Evolutionary conservation across 2,113 vertebrate species (phyloP).

Genomic region (Taxidea taxus): DNA sequence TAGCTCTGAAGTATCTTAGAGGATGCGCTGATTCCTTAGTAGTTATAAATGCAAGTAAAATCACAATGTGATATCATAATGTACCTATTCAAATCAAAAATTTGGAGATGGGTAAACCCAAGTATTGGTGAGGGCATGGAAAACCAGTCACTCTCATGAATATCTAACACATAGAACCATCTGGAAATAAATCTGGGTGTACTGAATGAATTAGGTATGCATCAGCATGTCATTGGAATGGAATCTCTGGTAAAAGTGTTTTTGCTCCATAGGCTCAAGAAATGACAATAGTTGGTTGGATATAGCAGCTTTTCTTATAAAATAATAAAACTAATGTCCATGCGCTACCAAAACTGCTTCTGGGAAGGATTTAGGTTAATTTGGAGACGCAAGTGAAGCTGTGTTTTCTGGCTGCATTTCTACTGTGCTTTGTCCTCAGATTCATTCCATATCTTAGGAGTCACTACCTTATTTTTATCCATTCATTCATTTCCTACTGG

Average conservation of each 20-base stretch:
- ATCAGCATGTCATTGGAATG: not conserved
- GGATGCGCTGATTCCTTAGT: not conserved
- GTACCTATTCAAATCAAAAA: not conserved
- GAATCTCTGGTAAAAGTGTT: not conserved
- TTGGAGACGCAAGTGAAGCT: not conserved
- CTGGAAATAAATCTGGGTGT: not conserved
- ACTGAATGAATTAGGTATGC: not conserved
- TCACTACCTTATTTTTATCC: not conserved
- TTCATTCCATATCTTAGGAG: not conserved
- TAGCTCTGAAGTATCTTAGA: not conserved
- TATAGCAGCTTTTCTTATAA: not conserved
- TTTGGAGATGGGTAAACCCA: not conserved
- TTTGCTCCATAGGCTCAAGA: not conserved
- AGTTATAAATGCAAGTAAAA: not conserved
- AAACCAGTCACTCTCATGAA: not conserved
- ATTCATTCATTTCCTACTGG: not conserved
- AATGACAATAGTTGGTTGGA: not conserved
- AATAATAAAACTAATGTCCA: not conserved
- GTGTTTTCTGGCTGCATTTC: not conserved
- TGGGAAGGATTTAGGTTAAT: not conserved
- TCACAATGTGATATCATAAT: not conserved
- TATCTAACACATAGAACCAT: not conserved
- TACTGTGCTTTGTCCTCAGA: not conserved
- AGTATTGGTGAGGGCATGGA: not conserved
- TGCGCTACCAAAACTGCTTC: not conserved